These are phyloP conservation scores for Spea hammondii DNA, from an alignment of 2,797 vertebrate genomes.

Conservation along the genomic window DNA sequence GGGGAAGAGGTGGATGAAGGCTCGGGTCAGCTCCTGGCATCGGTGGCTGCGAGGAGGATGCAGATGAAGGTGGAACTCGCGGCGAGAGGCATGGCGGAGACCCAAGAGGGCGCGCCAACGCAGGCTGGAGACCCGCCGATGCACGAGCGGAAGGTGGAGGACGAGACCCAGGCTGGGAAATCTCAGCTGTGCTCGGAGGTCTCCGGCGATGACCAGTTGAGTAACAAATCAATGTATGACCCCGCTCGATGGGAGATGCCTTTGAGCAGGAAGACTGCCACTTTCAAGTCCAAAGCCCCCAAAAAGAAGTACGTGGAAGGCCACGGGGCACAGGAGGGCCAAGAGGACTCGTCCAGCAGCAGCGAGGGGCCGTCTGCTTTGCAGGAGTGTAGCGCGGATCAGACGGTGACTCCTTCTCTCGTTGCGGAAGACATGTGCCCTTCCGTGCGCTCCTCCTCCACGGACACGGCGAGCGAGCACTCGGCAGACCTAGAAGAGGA, in stretches of 20 bases:
- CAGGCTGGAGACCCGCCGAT: neutral
- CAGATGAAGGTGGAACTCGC: conserved; percentile 47
- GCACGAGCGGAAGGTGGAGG: conserved; percentile 5
- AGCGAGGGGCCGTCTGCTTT: conserved; percentile 53
- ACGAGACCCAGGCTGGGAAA: neutral
- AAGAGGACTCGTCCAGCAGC: conserved; percentile 54
- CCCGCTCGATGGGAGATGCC: conserved; percentile 71
- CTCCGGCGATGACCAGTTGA: conserved; percentile 21
- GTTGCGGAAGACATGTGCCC: conserved; percentile 44
- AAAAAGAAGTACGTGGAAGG: conserved; percentile 87
- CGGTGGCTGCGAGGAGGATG: conserved; percentile 40
- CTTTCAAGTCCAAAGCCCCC: conserved; percentile 85
- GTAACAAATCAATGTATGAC: conserved; percentile 31
- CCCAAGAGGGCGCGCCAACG: conserved; percentile 14
- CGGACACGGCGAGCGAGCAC: conserved; percentile 84
- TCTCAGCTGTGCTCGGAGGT: conserved; percentile 21
- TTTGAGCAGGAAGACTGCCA: conserved; percentile 84
- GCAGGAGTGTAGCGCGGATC: conserved; percentile 49
- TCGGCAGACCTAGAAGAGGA: conserved; percentile 70
- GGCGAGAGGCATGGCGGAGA: conserved; percentile 20
- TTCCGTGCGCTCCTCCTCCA: conserved; percentile 80
- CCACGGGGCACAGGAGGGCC: conserved; percentile 52
- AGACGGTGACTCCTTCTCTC: conserved; percentile 21
- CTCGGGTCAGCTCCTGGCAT: conserved; percentile 24
- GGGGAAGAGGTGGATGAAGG: conserved; percentile 55